A percentile compares a stretch with the other conserved stretches of the same genome.
These are phyloP conservation scores for Theretra japonica DNA, from an alignment of 2,888 invertebrate genomes.

Conservation along the genomic window DNA sequence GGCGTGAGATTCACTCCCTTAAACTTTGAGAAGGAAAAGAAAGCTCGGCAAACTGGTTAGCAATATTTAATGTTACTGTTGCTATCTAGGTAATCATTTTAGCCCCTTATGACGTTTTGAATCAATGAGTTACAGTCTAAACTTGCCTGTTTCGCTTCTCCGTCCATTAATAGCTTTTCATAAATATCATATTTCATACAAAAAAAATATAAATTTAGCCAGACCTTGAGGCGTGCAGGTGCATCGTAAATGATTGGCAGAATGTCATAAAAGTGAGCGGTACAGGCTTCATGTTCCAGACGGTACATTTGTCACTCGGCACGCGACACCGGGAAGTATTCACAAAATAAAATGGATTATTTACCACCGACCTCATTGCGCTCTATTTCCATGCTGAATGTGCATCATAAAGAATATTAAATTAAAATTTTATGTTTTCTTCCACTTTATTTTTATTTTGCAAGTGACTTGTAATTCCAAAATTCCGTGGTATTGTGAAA, in stretches of 20 bases:
- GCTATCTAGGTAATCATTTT: no score
- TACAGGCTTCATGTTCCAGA: constrained; percentile 4
- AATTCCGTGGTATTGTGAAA: not conserved
- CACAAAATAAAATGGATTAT: constrained; percentile 4
- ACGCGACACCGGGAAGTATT: not conserved
- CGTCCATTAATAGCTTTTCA: no score
- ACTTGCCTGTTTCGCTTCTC: no score
- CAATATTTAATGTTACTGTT: no score
- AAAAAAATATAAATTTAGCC: not conserved
- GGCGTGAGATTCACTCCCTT: no score
- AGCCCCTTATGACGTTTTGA: no score
- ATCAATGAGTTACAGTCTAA: no score
- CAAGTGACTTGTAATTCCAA: not conserved
- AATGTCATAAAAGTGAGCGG: not conserved
- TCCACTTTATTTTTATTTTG: constrained; percentile 11
- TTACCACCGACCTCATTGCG: not conserved
- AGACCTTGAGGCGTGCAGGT: not conserved
- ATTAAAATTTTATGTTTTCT: constrained; percentile 13
- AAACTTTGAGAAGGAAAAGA: no score
- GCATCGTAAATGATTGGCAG: constrained; percentile 7
- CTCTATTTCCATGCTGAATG: constrained; percentile 15
- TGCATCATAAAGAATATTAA: constrained; percentile 12
- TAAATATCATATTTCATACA: no score
- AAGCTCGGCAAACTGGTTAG: no score
- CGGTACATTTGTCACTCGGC: not conserved